phyloP scores from a whole-genome alignment of 2,888 invertebrate species.

The Netelia virgata region DNA sequence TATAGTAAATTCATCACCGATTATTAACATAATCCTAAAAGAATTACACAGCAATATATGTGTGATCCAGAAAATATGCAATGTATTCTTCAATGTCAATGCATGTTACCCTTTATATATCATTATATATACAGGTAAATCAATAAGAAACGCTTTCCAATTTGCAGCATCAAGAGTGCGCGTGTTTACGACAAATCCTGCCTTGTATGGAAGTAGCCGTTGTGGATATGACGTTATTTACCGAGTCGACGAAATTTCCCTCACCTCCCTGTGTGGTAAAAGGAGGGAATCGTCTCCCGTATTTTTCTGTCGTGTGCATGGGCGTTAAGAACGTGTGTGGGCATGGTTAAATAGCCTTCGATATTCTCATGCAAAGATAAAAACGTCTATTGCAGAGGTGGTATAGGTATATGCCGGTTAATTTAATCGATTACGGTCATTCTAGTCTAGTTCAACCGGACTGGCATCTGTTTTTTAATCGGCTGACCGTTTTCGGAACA shows the following conservation, averaged over 20 bases:
- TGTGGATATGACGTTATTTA: slow-evolving; percentile 65
- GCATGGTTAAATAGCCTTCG: slow-evolving; percentile 37
- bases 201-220: slow-evolving; percentile 66
- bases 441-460: background rate
- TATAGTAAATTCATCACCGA: background rate
- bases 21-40: background rate
- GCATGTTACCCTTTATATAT: background rate
- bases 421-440: no score
- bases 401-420: no score
- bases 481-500: background rate
- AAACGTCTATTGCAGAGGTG: background rate
- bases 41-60: background rate
- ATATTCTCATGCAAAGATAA: background rate
- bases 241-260: slow-evolving; percentile 37
- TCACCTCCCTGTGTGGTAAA: background rate
- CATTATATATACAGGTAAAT: slow-evolving; percentile 28
- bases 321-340: slow-evolving; percentile 53
- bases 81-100: no score
- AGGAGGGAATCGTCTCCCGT: slow-evolving; percentile 35
- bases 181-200: slow-evolving; percentile 38
- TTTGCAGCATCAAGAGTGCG: slow-evolving; percentile 37
- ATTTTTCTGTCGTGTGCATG: slow-evolving; percentile 39
- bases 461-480: background rate
- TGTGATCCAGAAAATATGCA: background rate
- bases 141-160: slow-evolving; percentile 59